Base-by-base conservation (phyloP, 2,888 invertebrate species). In the Sisyra terminalis region DNA sequence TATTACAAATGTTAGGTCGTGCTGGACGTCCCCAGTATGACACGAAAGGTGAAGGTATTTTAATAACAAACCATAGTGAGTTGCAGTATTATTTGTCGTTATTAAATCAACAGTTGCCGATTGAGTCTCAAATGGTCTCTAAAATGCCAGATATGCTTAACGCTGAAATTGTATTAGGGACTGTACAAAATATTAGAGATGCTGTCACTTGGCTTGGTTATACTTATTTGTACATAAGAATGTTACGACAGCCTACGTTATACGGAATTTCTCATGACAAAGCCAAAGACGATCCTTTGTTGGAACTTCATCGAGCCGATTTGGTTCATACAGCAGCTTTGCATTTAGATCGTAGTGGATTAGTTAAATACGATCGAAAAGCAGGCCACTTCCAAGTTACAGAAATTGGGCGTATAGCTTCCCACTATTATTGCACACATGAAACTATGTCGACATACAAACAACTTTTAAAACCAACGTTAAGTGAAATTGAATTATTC, bases 21-120 rank as follows among this genome's bases (percentile, higher is more conserved):
- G 98, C 98, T 39, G 98, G 98, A 46, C 73, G 98, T 14, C 98
- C 98, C 1, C 94, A 96, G 66, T 98, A 96, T 61, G 98, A 98
- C 58, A 92, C 90, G 0, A 93, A 96, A 65, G 98, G 93, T 46
- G 88, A 90, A 63, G 78, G 98, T 45, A 96, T 98, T 54, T 72
- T 99, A 29, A 94, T 98, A 42, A 98, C 98, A 0, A 97, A 98
- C 61, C 97, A 99, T 66, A 90, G 90, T 47, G 98, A 98, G 63
- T 73, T 99, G 7, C 96, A 97, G 55, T 99, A 94, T 64, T 99
- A 99, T 64, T 67, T 98, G 15, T 97, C 96, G 0, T 69, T 99
- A 11, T 71, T 98, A 49, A 99, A 99, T 66, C 97, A 98, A 59
- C 98, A 98, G 58, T 66, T 99, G 49, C 98, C 98, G 0, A 93